These are phyloP conservation scores for Lymantria monacha DNA, from an alignment of 2,888 invertebrate genomes.

Conservation along the genomic window DNA sequence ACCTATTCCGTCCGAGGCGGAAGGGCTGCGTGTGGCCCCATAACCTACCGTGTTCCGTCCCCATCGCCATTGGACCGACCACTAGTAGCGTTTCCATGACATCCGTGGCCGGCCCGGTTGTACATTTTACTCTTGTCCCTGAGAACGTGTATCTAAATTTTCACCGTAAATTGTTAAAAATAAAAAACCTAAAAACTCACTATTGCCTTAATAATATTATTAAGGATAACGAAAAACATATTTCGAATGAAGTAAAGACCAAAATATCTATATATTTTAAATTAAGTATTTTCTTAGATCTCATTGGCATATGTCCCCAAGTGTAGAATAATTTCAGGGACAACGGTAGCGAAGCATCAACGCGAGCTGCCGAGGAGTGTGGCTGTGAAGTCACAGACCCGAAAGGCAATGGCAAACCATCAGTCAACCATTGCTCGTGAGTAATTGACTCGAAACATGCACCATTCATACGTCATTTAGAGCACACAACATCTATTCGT, in stretches of 20 bases:
- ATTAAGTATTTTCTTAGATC: neutral
- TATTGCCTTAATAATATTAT: no score
- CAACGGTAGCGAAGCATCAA: slow-evolving; percentile 79
- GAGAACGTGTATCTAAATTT: no score
- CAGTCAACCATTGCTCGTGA: slow-evolving; percentile 76
- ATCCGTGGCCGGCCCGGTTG: no score
- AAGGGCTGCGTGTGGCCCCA: no score
- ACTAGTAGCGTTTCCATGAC: no score
- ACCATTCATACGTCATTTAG: neutral
- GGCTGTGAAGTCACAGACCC: slow-evolving; percentile 51
- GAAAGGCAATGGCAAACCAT: slow-evolving; percentile 65
- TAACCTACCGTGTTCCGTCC: no score
- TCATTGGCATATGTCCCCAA: slow-evolving; percentile 29
- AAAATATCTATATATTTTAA: no score
- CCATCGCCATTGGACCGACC: no score
- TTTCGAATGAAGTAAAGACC: no score
- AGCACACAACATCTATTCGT: neutral
- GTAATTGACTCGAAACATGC: slow-evolving; percentile 38
- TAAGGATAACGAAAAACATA: no score
- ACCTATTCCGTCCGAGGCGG: no score
- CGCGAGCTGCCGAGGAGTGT: slow-evolving; percentile 69
- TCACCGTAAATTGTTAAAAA: neutral
- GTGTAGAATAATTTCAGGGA: slow-evolving; percentile 65
- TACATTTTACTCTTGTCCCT: no score
- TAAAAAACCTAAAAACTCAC: neutral